phyloP scores from a whole-genome alignment of 2,797 vertebrate species.

The Gymnocypris eckloni region DNA sequence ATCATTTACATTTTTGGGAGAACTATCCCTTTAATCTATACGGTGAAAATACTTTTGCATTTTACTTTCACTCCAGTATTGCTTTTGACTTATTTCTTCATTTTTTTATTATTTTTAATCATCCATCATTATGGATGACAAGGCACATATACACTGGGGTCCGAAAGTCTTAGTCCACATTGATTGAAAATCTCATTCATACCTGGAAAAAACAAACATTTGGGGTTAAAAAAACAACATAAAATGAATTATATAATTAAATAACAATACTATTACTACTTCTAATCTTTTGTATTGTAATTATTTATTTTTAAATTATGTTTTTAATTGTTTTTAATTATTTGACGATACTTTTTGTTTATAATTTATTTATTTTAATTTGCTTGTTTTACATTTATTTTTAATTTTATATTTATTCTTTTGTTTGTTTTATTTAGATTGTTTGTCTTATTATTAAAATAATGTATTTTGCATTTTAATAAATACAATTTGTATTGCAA shows the following conservation, averaged over 20 bases:
- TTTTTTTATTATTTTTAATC: not conserved
- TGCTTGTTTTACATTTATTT: not conserved
- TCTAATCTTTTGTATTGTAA: not conserved
- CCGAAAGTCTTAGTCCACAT: not conserved
- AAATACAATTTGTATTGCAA: not conserved
- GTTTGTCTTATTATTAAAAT: not conserved
- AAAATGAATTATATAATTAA: not conserved
- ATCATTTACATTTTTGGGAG: no score
- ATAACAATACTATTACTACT: not conserved
- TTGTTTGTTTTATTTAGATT: not conserved
- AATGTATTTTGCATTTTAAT: not conserved
- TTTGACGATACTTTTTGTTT: not conserved
- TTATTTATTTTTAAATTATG: not conserved
- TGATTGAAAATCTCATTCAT: not conserved
- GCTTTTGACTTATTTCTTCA: not conserved
- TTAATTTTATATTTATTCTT: not conserved
- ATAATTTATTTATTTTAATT: not conserved
- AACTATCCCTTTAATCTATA: no score
- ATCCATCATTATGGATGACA: not conserved
- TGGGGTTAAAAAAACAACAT: not conserved
- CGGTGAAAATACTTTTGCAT: not conserved
- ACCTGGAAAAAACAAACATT: not conserved
- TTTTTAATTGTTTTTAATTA: not conserved
- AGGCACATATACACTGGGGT: not conserved
- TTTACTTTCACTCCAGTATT: not conserved